Percentiles rank a stretch among this genome's conserved stretches.
Conservation (phyloP, 23 tunicate genomes). For the Phallusia fumigata region DNA sequence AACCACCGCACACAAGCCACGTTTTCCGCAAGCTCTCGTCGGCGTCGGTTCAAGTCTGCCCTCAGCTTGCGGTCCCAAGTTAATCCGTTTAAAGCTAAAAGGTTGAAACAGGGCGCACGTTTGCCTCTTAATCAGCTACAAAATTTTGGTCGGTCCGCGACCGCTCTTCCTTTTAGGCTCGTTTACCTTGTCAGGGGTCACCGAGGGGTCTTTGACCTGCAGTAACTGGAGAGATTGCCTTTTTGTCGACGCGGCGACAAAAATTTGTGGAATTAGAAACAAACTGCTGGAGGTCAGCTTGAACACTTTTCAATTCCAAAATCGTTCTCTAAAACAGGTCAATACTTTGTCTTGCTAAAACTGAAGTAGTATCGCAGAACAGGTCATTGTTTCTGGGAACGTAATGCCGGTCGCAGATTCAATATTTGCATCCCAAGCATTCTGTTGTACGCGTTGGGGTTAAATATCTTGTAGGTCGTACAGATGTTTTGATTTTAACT, state of each 20-base stretch:
- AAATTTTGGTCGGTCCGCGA: background rate
- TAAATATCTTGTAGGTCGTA: no score
- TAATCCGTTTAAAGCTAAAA: background rate
- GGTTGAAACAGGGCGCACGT: background rate
- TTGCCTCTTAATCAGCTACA: background rate
- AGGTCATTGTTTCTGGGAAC: background rate
- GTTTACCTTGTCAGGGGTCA: background rate
- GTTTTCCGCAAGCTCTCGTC: background rate
- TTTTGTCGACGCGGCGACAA: background rate
- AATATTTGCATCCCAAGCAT: background rate
- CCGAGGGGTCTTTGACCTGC: background rate
- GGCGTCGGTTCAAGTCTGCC: background rate
- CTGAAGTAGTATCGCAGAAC: no score
- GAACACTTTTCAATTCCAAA: no score
- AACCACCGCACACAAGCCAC: background rate
- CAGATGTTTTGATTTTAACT: no score
- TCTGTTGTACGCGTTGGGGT: no score
- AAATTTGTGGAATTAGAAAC: constrained; percentile 2
- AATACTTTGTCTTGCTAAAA: no score
- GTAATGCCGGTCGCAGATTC: background rate
- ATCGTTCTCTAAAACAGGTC: no score
- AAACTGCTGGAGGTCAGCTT: background rate
- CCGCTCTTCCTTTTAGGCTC: background rate
- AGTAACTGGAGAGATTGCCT: background rate
- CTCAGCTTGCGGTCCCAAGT: background rate